phyloP scores from a whole-genome alignment of 2,888 invertebrate species.

The Hipparchia sbordonii region DNA sequence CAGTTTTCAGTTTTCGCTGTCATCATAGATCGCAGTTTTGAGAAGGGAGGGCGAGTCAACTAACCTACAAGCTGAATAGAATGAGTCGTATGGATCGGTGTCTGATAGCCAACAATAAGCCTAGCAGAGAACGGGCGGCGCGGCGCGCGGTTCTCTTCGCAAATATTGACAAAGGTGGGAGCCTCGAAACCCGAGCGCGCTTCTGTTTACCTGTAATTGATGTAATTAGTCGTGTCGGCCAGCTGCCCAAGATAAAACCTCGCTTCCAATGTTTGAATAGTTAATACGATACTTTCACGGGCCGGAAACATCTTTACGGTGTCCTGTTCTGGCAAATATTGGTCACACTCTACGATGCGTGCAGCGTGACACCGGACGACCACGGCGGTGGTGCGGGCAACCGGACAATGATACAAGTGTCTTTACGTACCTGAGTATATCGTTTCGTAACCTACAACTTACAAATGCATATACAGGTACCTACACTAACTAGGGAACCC shows the following conservation, averaged over 20 bases:
- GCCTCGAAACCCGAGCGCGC: constrained; percentile 71
- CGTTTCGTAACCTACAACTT: background rate
- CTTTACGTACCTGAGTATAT: background rate
- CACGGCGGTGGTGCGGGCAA: constrained; percentile 30
- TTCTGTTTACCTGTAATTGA: constrained; percentile 80
- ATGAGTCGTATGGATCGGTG: too few relatives aligned
- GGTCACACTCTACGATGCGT: constrained; percentile 74
- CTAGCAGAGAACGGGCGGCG: constrained; percentile 45
- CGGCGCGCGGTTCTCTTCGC: constrained; percentile 52
- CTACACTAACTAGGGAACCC: too few relatives aligned
- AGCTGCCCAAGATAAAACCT: constrained; percentile 71
- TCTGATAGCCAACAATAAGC: background rate
- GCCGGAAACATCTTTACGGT: constrained; percentile 79
- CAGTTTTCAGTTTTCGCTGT: too few relatives aligned
- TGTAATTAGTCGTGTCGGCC: constrained; percentile 82
- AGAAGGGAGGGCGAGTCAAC: too few relatives aligned
- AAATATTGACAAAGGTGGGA: constrained; percentile 82
- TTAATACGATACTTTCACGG: constrained; percentile 78
- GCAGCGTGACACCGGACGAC: constrained; percentile 60
- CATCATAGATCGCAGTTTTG: too few relatives aligned
- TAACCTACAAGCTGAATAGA: too few relatives aligned
- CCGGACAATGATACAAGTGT: background rate
- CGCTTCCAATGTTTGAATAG: constrained; percentile 69
- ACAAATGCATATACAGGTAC: too few relatives aligned
- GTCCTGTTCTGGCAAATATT: constrained; percentile 78